Percentiles rank a stretch among this genome's conserved stretches.
Conservation (phyloP, 2,888 invertebrate genomes). For the Lordiphosa andalusiaca region DNA sequence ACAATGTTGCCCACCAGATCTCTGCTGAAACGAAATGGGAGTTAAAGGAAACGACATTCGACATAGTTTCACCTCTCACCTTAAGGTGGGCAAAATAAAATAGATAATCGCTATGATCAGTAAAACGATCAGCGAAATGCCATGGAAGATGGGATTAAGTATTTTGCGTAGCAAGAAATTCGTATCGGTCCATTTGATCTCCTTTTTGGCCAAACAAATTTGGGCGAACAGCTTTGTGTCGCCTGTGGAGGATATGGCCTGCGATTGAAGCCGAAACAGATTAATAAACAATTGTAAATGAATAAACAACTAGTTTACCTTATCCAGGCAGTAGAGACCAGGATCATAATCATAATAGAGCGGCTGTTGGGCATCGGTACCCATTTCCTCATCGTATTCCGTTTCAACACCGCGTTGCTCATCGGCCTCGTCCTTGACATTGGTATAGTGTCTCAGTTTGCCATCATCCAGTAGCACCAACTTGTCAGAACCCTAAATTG, state of each 20-base stretch:
- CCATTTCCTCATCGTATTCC: conserved; percentile 80
- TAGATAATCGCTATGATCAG: conserved; percentile 88
- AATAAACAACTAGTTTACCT: conserved; percentile 80
- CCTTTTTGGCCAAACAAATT: conserved; percentile 87
- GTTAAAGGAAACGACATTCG: conserved; percentile 13
- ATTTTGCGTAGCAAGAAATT: conserved; percentile 88
- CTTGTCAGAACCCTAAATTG: conserved; percentile 73
- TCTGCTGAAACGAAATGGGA: conserved; percentile 58
- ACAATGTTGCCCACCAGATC: conserved; percentile 92
- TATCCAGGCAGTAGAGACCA: conserved; percentile 91
- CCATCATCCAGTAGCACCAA: conserved; percentile 86
- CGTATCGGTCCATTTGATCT: conserved; percentile 87
- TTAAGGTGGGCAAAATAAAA: conserved; percentile 89
- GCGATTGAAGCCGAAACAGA: too few relatives aligned
- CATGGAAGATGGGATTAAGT: conserved; percentile 89
- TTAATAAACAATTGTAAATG: not conserved
- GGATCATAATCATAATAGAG: conserved; percentile 86
- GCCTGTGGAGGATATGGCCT: conserved; percentile 75
- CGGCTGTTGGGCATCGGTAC: conserved; percentile 79
- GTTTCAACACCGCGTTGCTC: conserved; percentile 59
- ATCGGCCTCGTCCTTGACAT: conserved; percentile 81
- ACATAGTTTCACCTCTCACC: conserved; percentile 73
- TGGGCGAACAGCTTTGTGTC: conserved; percentile 84
- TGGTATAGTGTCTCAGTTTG: conserved; percentile 86
- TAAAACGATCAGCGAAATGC: conserved; percentile 86